Percentiles rank a stretch among this genome's conserved stretches.
Evolutionary conservation across 1,140 invertebrate species (phyloP).

Genomic region (Brachionus calyciflorus): DNA sequence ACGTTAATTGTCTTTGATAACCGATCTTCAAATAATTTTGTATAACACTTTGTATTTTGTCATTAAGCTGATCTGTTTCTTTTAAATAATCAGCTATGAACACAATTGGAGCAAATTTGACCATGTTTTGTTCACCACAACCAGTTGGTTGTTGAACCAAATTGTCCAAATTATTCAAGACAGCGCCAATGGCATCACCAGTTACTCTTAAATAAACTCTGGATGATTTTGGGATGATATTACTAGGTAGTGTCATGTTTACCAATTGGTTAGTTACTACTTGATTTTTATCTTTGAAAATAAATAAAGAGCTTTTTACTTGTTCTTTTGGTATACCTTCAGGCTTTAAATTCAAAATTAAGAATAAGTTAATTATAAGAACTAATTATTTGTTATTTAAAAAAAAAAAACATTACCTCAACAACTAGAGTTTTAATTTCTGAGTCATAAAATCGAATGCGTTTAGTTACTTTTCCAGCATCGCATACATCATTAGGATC

Average conservation of each 20-base stretch:
- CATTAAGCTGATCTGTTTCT: neutral
- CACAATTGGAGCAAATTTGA: constrained; percentile 85
- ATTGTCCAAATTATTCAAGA: constrained; percentile 58
- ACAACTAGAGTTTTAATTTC: constrained; percentile 5
- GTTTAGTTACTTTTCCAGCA: neutral
- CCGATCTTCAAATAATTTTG: constrained; percentile 32
- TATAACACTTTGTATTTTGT: neutral
- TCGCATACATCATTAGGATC: neutral
- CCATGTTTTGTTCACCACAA: constrained; percentile 91
- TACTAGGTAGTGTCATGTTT: neutral
- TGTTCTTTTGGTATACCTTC: constrained; percentile 36
- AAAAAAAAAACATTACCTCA: too few relatives aligned
- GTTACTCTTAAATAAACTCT: constrained; percentile 20
- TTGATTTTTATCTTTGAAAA: constrained; percentile 8
- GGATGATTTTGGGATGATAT: constrained; percentile 11
- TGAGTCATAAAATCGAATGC: constrained; percentile 1
- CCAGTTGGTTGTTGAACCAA: constrained; percentile 78
- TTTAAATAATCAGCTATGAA: constrained; percentile 75
- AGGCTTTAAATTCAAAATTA: constrained; percentile 11
- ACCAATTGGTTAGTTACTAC: neutral
- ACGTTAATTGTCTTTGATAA: constrained; percentile 88
- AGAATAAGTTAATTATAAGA: too few relatives aligned
- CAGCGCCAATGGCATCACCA: constrained; percentile 56
- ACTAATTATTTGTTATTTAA: too few relatives aligned
- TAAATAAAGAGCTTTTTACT: constrained; percentile 30